phyloP scores from a whole-genome alignment of 1,140 invertebrate species.

The Brachionus paranguensis region DNA sequence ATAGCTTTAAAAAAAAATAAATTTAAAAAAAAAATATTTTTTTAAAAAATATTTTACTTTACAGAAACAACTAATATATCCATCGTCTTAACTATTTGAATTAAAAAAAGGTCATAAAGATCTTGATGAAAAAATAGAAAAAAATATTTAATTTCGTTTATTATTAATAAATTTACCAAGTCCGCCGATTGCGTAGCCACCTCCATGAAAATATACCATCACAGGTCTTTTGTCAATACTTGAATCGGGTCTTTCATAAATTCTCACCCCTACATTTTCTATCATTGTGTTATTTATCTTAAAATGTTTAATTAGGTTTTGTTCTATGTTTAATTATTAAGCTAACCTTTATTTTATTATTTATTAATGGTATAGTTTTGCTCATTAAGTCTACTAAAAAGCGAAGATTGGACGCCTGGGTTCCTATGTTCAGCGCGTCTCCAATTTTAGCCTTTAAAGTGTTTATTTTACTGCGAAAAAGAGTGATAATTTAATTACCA shows the following conservation, averaged over 20 bases:
- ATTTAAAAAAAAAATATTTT: not conserved
- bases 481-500: not conserved
- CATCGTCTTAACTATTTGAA: not conserved
- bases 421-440: not conserved
- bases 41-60: slow-evolving; percentile 43
- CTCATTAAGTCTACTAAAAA: not conserved
- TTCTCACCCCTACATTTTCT: not conserved
- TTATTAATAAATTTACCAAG: not conserved
- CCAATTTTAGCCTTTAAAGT: not conserved
- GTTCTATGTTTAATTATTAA: not conserved
- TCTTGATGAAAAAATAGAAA: not conserved
- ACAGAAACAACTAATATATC: slow-evolving; percentile 45
- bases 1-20: not conserved
- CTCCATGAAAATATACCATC: slow-evolving; percentile 34
- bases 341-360: not conserved
- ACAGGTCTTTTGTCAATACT: not conserved
- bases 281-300: not conserved
- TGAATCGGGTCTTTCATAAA: not conserved
- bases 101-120: slow-evolving; percentile 27
- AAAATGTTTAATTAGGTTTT: not conserved
- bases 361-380: not conserved
- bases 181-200: not conserved
- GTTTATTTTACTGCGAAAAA: not conserved
- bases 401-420: slow-evolving; percentile 4
- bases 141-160: not conserved